Percentiles rank a stretch among this genome's conserved stretches.
Conservation (phyloP, 2,113 vertebrate species). For the Dicaeum eximium region DNA sequence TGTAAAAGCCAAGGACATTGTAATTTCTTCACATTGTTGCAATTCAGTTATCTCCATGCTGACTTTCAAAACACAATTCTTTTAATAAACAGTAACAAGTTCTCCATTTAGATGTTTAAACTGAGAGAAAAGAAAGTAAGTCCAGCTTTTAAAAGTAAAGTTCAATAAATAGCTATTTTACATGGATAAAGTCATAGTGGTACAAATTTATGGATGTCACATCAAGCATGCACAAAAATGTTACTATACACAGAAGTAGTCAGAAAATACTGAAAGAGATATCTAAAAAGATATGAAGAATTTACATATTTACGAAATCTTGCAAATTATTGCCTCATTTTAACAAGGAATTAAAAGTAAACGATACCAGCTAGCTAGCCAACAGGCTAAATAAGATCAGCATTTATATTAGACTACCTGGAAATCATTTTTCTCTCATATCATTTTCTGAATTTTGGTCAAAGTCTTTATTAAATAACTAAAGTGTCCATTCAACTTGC, state of each 20-base stretch:
- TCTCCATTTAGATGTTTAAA: conserved; percentile 72
- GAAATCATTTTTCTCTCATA: conserved; percentile 75
- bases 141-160: conserved; percentile 72
- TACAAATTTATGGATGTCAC: conserved; percentile 81
- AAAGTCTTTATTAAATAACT: conserved; percentile 79
- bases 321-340: conserved; percentile 97
- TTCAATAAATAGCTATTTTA: conserved; percentile 87
- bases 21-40: conserved; percentile 39
- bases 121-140: conserved; percentile 63
- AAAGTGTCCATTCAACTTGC: conserved; percentile 81
- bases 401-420: conserved; percentile 75
- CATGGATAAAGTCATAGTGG: conserved; percentile 87
- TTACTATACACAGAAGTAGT: conserved; percentile 79
- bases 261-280: conserved; percentile 81
- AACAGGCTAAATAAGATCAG: conserved; percentile 82
- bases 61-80: conserved; percentile 72
- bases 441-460: conserved; percentile 80
- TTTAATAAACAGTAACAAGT: conserved; percentile 80
- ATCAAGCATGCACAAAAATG: conserved; percentile 88
- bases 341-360: conserved; percentile 88
- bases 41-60: conserved; percentile 29
- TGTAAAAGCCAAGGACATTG: conserved; percentile 53
- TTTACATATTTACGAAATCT: conserved; percentile 93
- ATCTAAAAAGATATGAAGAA: conserved; percentile 79
- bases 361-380: conserved; percentile 77